Conservation (phyloP, 2,797 vertebrate species). For the Melanotaenia trifasciata region DNA sequence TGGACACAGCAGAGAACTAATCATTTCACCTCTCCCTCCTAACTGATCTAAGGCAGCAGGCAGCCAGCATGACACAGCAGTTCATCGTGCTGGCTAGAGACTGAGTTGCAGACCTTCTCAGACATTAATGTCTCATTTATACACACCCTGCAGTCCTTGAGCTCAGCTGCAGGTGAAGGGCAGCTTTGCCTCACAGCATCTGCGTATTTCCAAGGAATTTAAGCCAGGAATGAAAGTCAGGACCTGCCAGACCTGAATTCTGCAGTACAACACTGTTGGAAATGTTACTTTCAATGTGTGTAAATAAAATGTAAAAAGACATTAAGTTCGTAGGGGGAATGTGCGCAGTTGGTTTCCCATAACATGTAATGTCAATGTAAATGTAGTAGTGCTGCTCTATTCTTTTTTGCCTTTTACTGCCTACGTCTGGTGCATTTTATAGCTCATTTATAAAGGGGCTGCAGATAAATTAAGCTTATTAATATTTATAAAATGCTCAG, state of each 20-base stretch:
- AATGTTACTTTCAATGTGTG: slow-evolving; percentile 18
- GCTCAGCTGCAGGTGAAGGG: slow-evolving; percentile 38
- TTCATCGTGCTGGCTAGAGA: slow-evolving; percentile 41
- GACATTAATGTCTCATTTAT: slow-evolving; percentile 39
- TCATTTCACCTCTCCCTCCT: not conserved
- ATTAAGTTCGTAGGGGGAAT: not conserved
- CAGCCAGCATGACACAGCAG: slow-evolving; percentile 57
- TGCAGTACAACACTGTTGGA: not conserved
- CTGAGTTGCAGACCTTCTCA: slow-evolving; percentile 27
- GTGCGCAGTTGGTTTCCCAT: slow-evolving; percentile 2
- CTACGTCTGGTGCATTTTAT: slow-evolving; percentile 13
- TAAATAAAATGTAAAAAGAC: slow-evolving; percentile 16
- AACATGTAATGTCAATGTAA: not conserved
- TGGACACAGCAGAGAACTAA: not conserved
- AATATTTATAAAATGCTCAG: slow-evolving; percentile 56
- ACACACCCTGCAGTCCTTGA: slow-evolving; percentile 46
- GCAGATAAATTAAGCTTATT: slow-evolving; percentile 47
- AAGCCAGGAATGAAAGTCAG: not conserved
- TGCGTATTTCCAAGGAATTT: slow-evolving; percentile 6
- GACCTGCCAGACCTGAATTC: slow-evolving; percentile 3
- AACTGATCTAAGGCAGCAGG: slow-evolving; percentile 27
- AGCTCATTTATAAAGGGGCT: slow-evolving; percentile 27
- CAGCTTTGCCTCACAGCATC: slow-evolving; percentile 14
- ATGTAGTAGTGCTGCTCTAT: not conserved
- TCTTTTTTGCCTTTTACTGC: slow-evolving; percentile 9